These are phyloP conservation scores for Calosoma granatense DNA, from an alignment of 1,140 invertebrate species.

Conservation along the genomic window DNA sequence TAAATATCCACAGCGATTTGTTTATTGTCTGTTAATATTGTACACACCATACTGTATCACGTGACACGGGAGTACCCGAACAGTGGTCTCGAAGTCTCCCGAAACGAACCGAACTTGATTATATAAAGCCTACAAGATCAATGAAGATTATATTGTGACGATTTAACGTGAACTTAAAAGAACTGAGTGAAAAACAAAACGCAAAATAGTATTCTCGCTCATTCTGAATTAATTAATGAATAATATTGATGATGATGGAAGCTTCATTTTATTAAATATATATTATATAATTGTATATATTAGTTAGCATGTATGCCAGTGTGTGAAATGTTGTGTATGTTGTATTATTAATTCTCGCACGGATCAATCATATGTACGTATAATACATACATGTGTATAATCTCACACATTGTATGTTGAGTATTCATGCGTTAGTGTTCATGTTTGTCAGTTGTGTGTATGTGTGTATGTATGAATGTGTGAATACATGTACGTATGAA, in stretches of 20 bases:
- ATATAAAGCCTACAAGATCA: neutral
- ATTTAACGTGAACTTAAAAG: neutral
- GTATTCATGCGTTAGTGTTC: no score
- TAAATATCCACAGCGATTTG: no score
- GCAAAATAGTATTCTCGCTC: neutral
- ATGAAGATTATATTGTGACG: neutral
- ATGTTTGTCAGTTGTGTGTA: no score
- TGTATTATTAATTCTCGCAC: no score
- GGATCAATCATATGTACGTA: no score
- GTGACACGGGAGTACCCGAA: no score
- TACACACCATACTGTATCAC: no score
- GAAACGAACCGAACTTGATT: neutral
- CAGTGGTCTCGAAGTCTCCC: neutral
- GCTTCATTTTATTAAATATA: slow-evolving; percentile 1
- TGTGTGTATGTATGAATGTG: neutral
- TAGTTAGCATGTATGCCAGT: neutral
- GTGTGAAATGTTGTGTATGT: no score
- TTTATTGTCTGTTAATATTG: no score
- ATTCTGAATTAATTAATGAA: neutral
- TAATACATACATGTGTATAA: no score
- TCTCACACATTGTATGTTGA: no score
- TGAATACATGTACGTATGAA: neutral
- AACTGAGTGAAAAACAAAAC: neutral
- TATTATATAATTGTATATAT: slow-evolving; percentile 8
- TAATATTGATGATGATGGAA: no score